Conservation (phyloP, 2,888 invertebrate genomes). For the Gasteruption jaculator region DNA sequence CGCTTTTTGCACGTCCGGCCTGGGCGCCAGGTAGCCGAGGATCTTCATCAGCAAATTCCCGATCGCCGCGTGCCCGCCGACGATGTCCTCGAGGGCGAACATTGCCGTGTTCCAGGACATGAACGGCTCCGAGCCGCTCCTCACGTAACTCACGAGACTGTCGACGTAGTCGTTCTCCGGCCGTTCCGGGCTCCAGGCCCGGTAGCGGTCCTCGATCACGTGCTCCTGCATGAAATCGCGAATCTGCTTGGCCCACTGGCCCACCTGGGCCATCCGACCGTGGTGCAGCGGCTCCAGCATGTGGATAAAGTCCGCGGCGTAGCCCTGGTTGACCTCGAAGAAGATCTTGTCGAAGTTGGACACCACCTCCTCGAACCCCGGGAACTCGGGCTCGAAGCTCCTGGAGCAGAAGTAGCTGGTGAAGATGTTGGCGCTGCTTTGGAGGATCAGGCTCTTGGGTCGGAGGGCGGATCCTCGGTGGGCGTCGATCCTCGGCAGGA, state of each 20-base stretch:
- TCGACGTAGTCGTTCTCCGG: conserved; percentile 59
- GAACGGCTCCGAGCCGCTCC: conserved; percentile 47
- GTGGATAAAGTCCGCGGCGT: conserved; percentile 64
- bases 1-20: conserved; percentile 54
- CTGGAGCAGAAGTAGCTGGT: conserved; percentile 60
- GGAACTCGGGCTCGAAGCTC: conserved; percentile 51
- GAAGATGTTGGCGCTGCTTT: conserved; percentile 60
- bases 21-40: conserved; percentile 56
- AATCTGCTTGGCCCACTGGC: conserved; percentile 54
- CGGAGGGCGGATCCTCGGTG: conserved; percentile 30
- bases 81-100: conserved; percentile 55
- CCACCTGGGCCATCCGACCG: conserved; percentile 54
- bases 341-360: conserved; percentile 62
- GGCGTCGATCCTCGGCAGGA: conserved; percentile 39
- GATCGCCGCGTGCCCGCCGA: conserved; percentile 64
- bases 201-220: conserved; percentile 54
- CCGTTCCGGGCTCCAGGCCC: conserved; percentile 38
- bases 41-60: conserved; percentile 61
- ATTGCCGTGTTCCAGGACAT: conserved; percentile 56
- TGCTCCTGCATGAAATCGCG: conserved; percentile 55
- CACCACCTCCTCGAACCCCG: conserved; percentile 54
- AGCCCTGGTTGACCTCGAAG: conserved; percentile 66
- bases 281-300: conserved; percentile 57
- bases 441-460: conserved; percentile 54
- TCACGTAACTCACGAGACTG: conserved; percentile 56